Evolutionary conservation across 2,888 invertebrate genomes (phyloP), one percentile per base, ranked within the genome.

Genomic region (Macaria notata): DNA sequence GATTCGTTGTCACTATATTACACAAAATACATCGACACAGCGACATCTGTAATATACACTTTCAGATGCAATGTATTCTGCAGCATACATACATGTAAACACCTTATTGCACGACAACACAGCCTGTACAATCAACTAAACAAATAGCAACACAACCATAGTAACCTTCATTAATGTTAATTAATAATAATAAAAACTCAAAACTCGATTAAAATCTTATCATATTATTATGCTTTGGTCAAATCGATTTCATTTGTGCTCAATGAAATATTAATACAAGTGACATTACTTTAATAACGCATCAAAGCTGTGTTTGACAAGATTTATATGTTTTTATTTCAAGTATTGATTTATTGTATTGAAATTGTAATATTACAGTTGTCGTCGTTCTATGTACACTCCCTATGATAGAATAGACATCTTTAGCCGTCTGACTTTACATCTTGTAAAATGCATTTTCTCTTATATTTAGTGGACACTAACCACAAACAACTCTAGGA

Each of bases 1-100:
- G 62, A 82, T 86, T 86, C 86, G 86, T 85, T 86, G 86, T 85
- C 74, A 75, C 62, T 54, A 64, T 63, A 64, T 45, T 56, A 60
- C 52, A 61, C 52, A 56, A 63, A 62, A 67, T 65, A 62, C 56
- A 63, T 64, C 30, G 46, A 47, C 52, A 36, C 33, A 58, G 51
- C 56, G 66, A 65, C 68, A 72, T 71, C 72, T 75, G 72, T 66
- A 66, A 65, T 71, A 67, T 65, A 19, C 19, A 19, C 19, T 19
- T 19, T 19, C 19, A 19, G 19, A 19, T 19, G 19, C 19, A 19
- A 19, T 19, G 19, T 19, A 19, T 2, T 19, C 19, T 66, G 4
- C 58, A 47, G n/a, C n/a, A 36, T 36, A 36, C 7, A 6, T 6
- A 7, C 33, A 2, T 36, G 4, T 36, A 6, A 36, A 7, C 33